Conservation (phyloP, 2,888 invertebrate species). For the Ptilodon capucinus region DNA sequence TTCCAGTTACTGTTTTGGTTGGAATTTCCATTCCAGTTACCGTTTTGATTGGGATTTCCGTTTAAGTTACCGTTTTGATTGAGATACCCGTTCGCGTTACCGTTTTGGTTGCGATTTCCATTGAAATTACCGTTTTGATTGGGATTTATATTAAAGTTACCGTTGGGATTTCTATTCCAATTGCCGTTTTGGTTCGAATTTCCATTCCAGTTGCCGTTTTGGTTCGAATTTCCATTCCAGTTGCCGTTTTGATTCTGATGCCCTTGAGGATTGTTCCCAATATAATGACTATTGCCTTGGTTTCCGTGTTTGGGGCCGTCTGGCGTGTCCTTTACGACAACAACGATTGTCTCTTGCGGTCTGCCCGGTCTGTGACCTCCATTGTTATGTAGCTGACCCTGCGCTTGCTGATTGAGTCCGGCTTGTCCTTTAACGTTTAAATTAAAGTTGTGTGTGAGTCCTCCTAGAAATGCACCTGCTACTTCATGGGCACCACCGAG, state of each 20-base stretch:
- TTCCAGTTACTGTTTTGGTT: constrained; percentile 11
- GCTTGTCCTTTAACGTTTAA: constrained; percentile 27
- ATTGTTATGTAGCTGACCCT: constrained; percentile 10
- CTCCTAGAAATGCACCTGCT: constrained; percentile 50
- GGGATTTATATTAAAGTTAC: constrained; percentile 8
- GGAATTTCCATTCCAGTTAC: constrained; percentile 12
- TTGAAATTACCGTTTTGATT: constrained; percentile 9
- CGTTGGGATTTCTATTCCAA: constrained; percentile 5
- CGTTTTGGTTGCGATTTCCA: constrained; percentile 13
- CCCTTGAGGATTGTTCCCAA: constrained; percentile 7
- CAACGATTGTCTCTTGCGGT: constrained; percentile 40
- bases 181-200: constrained; percentile 10
- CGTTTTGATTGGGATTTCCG: constrained; percentile 4
- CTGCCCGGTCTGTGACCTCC: constrained; percentile 25
- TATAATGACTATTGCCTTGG: constrained; percentile 8
- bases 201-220: constrained; percentile 8
- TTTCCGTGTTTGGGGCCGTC: constrained; percentile 10
- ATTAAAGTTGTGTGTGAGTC: constrained; percentile 40
- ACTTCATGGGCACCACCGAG: constrained; percentile 32
- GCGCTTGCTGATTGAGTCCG: not conserved
- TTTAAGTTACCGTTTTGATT: constrained; percentile 9
- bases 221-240: constrained; percentile 14
- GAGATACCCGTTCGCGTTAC: constrained; percentile 5
- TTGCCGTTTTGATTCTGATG: constrained; percentile 7
- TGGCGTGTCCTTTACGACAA: constrained; percentile 40